Evolutionary conservation across 2,888 invertebrate species (phyloP), one percentile per base, ranked within the genome.

Genomic region (Ectemnius lituratus): DNA sequence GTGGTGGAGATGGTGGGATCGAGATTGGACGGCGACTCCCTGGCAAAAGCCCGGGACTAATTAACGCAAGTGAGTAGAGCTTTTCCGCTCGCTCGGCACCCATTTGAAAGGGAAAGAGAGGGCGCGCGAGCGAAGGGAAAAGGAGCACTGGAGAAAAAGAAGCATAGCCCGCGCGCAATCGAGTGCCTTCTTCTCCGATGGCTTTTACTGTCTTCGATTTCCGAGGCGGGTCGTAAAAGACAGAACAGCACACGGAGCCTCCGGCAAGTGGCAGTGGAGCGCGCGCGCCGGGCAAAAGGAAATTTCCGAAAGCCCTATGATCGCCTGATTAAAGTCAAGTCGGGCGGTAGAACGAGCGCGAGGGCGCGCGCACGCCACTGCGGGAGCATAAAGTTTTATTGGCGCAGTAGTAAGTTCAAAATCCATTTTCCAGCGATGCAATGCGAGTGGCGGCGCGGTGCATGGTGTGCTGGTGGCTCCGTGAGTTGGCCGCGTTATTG

Each of bases 381-480:
- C 20, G 56, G 56, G 61, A 62, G 60, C 46, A 63, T 69, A 72
- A 72, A 77, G 66, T 62, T 75, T 64, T 69, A 64, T 77, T 62
- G 68, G 37, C 37, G 27, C 60, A 68, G 23, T 56, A 52, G 64
- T 76, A 73, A 78, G 77, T 73, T 77, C 62, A 37, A 66, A 68
- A 70, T 73, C 60, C 67, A 71, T 78, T 73, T 67, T 67, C 70
- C 57, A 67, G 49, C 62, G 52, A 37, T 11, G 37, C 37, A 11
- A 37, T 37, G 37, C 37, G 8, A 11, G 37, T 37, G 37, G 8
- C 37, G 37, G 37, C 8, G 37, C 37, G 37, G 5, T 37, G 37
- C 37, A 37, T 37, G 37, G 37, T 23, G 23, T 23, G 23, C 23
- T 23, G 23, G 16, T 62, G 61, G 13, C 16, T 47, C 11, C 27